phyloP scores from a whole-genome alignment of 2,888 invertebrate species.

The Aleiodes leptofemur region DNA sequence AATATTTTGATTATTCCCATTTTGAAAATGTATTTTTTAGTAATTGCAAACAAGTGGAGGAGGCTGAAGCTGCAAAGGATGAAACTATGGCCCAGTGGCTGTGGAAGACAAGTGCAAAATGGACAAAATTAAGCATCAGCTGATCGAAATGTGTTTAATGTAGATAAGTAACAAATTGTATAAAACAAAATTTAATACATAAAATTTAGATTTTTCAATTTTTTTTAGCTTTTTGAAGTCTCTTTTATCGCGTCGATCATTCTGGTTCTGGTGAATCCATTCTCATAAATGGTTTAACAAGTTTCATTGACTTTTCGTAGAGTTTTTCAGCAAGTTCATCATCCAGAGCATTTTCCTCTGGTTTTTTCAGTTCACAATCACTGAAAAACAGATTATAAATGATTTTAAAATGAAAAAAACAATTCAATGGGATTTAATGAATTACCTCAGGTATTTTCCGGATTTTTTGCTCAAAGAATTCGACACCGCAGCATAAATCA shows the following conservation, averaged over 20 bases:
- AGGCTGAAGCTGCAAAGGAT: constrained; percentile 77
- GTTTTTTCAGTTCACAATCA: constrained; percentile 73
- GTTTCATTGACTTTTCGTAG: constrained; percentile 67
- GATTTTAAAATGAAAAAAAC: constrained; percentile 14
- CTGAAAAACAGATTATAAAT: constrained; percentile 59
- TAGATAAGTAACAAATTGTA: constrained; percentile 1
- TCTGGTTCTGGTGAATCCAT: constrained; percentile 35
- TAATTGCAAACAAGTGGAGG: constrained; percentile 77
- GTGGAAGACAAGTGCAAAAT: constrained; percentile 88
- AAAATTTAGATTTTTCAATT: constrained; percentile 13
- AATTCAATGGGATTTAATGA: neutral
- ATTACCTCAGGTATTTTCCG: constrained; percentile 83
- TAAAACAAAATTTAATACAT: constrained; percentile 18
- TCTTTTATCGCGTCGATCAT: constrained; percentile 31
- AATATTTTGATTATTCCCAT: neutral
- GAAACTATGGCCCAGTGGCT: constrained; percentile 80
- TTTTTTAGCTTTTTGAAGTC: constrained; percentile 36
- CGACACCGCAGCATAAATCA: constrained; percentile 81
- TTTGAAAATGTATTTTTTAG: constrained; percentile 72
- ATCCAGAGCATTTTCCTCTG: constrained; percentile 69
- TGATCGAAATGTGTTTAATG: constrained; percentile 25
- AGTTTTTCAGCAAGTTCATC: constrained; percentile 67
- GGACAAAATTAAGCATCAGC: constrained; percentile 78
- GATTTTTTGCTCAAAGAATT: constrained; percentile 79
- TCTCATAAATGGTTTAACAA: constrained; percentile 50